Evolutionary conservation across 2,113 vertebrate species (phyloP), one percentile per base, ranked within the genome.

Genomic region (Pseudopodoces humilis): DNA sequence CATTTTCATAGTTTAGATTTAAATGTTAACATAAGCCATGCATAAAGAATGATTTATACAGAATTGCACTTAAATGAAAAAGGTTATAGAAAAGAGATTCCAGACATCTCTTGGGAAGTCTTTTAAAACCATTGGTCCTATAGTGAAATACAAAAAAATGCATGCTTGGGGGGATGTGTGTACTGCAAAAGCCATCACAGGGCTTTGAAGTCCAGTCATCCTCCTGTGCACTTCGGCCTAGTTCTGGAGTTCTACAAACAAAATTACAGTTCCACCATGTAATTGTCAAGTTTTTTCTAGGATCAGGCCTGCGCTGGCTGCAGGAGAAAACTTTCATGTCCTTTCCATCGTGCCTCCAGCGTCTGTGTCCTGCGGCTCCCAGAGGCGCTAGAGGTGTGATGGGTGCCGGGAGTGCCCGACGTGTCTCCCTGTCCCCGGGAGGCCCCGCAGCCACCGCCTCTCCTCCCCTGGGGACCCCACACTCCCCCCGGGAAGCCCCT

Each of bases 101-200:
- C 35, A 50, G 44, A 6, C 9, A 37, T 49, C 37, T 62, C 46
- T 65, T 2, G 0, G 27, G 6, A 19, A 65, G 10, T 18, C 44
- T 56, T 71, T 62, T 43, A 30, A 33, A n/a, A 5, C 5, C 11
- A 7, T 6, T 20, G 30, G 3, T 52, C 15, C 37, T 49, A 6
- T 4, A 18, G 11, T 15, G 53, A 46, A 56, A 49, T 31, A 52
- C 4, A 8, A 13, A 47, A 47, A 84, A 27, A 28, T 1, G 10
- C 0, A 0, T 19, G 18, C 50, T 31, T 53, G 13, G 41, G 17
- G 12, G 18, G 1, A 33, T 23, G 21, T 3, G 23, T 28, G 3
- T 16, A 28, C 46, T 39, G 63, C 49, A 65, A 86, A 86, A 69
- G 8, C 43, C 50, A 17, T 3, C 9, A 39, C 6, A 25, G 44